A percentile compares a stretch with the other conserved stretches of the same genome.
phyloP scores from a whole-genome alignment of 2,888 invertebrate genomes.

The Callimorpha dominula region DNA sequence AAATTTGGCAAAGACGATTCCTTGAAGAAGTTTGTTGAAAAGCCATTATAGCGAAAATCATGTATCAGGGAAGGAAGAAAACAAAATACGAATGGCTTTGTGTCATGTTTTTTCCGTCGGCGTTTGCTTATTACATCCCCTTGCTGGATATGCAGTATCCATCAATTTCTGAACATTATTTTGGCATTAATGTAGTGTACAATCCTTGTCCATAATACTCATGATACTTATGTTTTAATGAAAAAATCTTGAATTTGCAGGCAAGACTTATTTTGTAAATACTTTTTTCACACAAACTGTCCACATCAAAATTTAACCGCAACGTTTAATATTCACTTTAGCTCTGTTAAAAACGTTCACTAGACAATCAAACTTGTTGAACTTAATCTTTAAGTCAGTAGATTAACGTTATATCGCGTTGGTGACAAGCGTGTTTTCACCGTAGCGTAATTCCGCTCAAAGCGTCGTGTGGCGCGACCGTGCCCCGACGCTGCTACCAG shows the following conservation, averaged over 20 bases:
- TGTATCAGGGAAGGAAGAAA: conserved; percentile 84
- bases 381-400: conserved; percentile 51
- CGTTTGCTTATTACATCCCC: conserved; percentile 79
- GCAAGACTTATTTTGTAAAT: background rate
- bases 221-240: conserved; percentile 60
- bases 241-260: conserved; percentile 46
- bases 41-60: conserved; percentile 81
- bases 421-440: conserved; percentile 80
- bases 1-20: conserved; percentile 73
- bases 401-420: conserved; percentile 67
- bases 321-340: conserved; percentile 40
- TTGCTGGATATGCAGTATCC: conserved; percentile 83
- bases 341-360: conserved; percentile 31
- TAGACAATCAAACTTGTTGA: conserved; percentile 29
- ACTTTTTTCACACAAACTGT: conserved; percentile 65
- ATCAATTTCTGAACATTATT: conserved; percentile 82
- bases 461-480: conserved; percentile 83
- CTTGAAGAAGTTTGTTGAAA: conserved; percentile 69
- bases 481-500: conserved; percentile 80
- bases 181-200: conserved; percentile 71
- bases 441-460: conserved; percentile 74
- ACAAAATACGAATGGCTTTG: conserved; percentile 81
- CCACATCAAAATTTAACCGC: conserved; percentile 55
- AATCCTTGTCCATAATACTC: conserved; percentile 71
- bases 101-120: conserved; percentile 87